phyloP scores from a whole-genome alignment of 2,113 vertebrate genomes.

The Serilophus lunatus region DNA sequence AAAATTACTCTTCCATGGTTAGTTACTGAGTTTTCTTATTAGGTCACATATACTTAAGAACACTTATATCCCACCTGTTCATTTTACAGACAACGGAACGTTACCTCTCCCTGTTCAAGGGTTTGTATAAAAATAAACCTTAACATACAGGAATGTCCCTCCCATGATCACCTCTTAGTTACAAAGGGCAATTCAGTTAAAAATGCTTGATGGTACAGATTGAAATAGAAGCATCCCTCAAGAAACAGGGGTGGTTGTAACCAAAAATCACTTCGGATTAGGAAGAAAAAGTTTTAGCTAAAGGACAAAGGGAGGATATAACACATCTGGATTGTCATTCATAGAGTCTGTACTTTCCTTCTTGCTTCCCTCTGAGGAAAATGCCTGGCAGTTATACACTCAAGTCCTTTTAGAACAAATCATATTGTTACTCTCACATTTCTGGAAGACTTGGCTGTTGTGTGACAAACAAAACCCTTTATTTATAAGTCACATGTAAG shows the following conservation, averaged over 20 bases:
- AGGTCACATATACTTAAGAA: constrained; percentile 40
- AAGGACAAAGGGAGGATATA: background rate
- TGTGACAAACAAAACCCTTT: background rate
- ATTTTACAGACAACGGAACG: background rate
- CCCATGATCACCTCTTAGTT: background rate
- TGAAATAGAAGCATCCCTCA: background rate
- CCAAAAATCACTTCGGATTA: too few relatives aligned
- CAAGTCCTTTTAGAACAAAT: background rate
- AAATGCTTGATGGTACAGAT: background rate
- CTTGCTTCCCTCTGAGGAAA: background rate
- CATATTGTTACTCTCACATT: background rate
- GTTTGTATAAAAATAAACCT: background rate
- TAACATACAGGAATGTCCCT: background rate
- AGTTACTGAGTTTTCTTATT: constrained; percentile 44
- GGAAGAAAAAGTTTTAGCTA: background rate
- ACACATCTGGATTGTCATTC: background rate
- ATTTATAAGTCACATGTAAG: background rate
- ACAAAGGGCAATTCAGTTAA: background rate
- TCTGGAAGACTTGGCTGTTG: background rate
- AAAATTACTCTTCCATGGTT: constrained; percentile 44
- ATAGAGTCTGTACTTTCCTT: background rate
- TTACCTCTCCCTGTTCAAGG: background rate
- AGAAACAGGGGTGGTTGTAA: background rate
- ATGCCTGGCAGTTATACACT: accelerated
- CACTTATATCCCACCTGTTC: background rate